phyloP scores from a whole-genome alignment of 1,140 invertebrate species.

The Cylas formicarius region DNA sequence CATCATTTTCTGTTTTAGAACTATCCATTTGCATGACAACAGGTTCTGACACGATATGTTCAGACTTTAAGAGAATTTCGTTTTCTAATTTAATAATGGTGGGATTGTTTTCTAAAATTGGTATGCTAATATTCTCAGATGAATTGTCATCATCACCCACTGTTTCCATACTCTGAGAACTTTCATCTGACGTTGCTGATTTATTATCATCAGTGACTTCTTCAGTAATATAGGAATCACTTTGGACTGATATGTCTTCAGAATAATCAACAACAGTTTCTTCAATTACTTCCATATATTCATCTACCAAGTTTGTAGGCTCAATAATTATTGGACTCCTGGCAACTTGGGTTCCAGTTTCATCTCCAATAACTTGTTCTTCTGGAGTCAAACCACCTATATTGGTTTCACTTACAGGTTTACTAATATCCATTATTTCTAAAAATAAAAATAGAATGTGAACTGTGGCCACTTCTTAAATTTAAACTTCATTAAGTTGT shows the following conservation, averaged over 20 bases:
- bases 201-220: slow-evolving; percentile 5
- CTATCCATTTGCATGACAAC: no score
- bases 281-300: slow-evolving; percentile 5
- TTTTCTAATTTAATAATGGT: slow-evolving; percentile 4
- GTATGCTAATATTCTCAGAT: slow-evolving; percentile 1
- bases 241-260: not conserved
- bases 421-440: not conserved
- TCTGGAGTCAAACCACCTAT: not conserved
- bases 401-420: not conserved
- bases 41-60: no score
- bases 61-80: no score
- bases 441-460: no score
- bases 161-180: slow-evolving; percentile 9
- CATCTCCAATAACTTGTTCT: not conserved
- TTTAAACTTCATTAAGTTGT: no score
- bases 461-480: not conserved
- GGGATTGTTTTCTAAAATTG: slow-evolving; percentile 9
- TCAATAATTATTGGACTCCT: not conserved
- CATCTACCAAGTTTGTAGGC: not conserved
- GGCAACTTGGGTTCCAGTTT: not conserved
- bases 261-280: not conserved
- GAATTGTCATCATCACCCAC: slow-evolving; percentile 8
- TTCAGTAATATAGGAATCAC: not conserved
- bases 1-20: no score
- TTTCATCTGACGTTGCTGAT: slow-evolving; percentile 7